A percentile compares a stretch with the other conserved stretches of the same genome.
Conservation (phyloP, 2,888 invertebrate species). For the Periphyllus acericola region DNA sequence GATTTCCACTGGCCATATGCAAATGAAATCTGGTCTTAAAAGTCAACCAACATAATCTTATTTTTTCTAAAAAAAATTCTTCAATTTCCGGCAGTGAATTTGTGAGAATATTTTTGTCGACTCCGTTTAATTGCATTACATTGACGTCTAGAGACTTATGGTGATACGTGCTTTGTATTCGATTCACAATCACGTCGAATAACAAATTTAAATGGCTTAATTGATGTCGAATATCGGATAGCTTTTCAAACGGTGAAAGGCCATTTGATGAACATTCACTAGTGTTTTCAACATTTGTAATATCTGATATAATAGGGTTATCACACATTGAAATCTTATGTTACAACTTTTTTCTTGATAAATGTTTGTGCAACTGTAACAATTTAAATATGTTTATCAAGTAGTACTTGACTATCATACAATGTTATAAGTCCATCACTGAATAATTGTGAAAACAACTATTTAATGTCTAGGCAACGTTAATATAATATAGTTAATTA, state of each 20-base stretch:
- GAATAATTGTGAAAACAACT: too few species aligned
- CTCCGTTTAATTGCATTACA: background rate
- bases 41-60: background rate
- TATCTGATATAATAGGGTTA: background rate
- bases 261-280: background rate
- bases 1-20: too few species aligned
- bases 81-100: constrained; percentile 1
- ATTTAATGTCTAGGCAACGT: too few species aligned
- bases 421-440: too few species aligned
- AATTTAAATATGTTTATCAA: too few species aligned
- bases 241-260: background rate
- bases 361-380: too few species aligned
- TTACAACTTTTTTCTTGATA: too few species aligned
- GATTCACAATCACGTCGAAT: background rate
- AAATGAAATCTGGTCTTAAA: background rate
- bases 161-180: background rate
- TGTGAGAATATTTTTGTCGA: background rate
- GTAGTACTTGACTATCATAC: too few species aligned
- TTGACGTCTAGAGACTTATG: background rate
- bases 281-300: background rate
- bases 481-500: too few species aligned
- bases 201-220: background rate
- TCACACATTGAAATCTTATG: too few species aligned
- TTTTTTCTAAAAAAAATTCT: constrained; percentile 1
- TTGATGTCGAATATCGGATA: background rate